A percentile compares a stretch with the other conserved stretches of the same genome.
Evolutionary conservation across 2,888 invertebrate genomes (phyloP).

Genomic region (Notodonta dromedarius): DNA sequence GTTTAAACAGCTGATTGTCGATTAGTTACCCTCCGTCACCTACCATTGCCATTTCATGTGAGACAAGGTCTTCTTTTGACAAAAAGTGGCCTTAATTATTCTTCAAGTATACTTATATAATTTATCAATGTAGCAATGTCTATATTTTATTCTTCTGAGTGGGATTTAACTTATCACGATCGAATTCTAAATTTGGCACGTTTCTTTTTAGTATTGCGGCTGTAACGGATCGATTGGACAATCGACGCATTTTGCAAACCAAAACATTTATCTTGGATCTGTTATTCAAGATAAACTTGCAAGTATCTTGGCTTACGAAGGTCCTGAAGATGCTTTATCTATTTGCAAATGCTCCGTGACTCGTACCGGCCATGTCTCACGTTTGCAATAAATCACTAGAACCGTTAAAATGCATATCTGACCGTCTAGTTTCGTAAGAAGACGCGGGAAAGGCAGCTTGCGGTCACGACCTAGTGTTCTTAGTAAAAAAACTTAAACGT

Average conservation of each 20-base stretch:
- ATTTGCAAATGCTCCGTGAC: slow-evolving; percentile 30
- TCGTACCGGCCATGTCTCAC: slow-evolving; percentile 27
- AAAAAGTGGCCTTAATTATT: slow-evolving; percentile 4
- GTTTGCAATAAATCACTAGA: slow-evolving; percentile 25
- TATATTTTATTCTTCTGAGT: neutral
- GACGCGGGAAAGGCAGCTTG: slow-evolving; percentile 41
- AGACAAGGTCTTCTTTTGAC: slow-evolving; percentile 6
- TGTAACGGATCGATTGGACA: neutral
- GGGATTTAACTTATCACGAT: neutral
- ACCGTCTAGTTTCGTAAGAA: slow-evolving; percentile 42
- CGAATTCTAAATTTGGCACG: neutral
- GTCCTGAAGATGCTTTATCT: slow-evolving; percentile 7
- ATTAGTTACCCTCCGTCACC: slow-evolving; percentile 1
- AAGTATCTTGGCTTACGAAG: slow-evolving; percentile 1
- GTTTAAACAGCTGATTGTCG: slow-evolving; percentile 28
- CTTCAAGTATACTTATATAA: neutral
- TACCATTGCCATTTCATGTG: neutral
- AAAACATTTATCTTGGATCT: too few relatives aligned
- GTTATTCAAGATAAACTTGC: neutral
- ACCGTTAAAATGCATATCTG: slow-evolving; percentile 29
- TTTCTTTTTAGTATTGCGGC: neutral
- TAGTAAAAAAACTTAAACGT: slow-evolving; percentile 23
- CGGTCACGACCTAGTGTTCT: slow-evolving; percentile 36
- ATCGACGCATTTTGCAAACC: too few relatives aligned
- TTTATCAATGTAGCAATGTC: neutral